Evolutionary conservation across 1,140 invertebrate species (phyloP).

Genomic region (Ridgeia piscesae): DNA sequence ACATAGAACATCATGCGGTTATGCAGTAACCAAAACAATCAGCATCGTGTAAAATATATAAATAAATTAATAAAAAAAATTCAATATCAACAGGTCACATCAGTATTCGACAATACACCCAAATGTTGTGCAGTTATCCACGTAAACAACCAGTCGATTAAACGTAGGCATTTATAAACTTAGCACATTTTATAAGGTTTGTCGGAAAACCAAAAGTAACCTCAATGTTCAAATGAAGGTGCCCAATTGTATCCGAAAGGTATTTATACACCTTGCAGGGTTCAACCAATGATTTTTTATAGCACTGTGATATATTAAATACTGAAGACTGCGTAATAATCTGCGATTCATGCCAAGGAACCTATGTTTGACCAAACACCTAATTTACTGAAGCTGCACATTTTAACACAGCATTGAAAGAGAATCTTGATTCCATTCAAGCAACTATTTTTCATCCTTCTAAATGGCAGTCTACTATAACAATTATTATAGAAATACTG

Average conservation of each 20-base stretch:
- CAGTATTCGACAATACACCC: not conserved
- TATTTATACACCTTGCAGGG: not conserved
- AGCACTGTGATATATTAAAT: not conserved
- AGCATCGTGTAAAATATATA: not conserved
- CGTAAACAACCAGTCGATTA: not conserved
- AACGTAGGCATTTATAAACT: not conserved
- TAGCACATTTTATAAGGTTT: not conserved
- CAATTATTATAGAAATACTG: too few species aligned
- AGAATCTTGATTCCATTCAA: not conserved
- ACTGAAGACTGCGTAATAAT: not conserved
- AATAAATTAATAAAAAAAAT: not conserved
- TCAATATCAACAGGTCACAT: conserved; percentile 1
- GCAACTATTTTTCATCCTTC: too few species aligned
- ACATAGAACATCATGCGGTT: not conserved
- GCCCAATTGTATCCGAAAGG: not conserved
- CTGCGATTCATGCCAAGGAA: not conserved
- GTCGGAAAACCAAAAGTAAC: not conserved
- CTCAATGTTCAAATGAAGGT: not conserved
- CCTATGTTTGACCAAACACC: not conserved
- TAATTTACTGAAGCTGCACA: not conserved
- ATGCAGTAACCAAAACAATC: not conserved
- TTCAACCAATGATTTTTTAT: not conserved
- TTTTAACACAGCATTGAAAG: not conserved
- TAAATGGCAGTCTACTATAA: too few species aligned
- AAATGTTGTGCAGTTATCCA: not conserved